Base-by-base conservation (phyloP, 2,797 vertebrate genomes). In the Hippopotamyrus pictus region DNA sequence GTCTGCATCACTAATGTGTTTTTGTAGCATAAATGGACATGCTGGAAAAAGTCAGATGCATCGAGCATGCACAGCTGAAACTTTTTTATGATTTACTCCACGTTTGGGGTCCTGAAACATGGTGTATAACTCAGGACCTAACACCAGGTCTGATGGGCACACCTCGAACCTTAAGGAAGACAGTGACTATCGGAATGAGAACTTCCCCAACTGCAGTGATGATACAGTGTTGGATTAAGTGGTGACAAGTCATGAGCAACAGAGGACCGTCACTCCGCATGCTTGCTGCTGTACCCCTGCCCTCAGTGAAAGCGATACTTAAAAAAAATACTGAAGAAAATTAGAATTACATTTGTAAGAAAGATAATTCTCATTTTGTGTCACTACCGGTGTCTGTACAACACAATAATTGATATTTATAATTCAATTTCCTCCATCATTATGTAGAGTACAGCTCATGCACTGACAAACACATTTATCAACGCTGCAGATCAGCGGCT, bases 21-120 rank as follows among this genome's bases (percentile, higher is more conserved):
- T 88, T 51, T 44, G 25, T 29, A 33, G 17, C 59, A 19, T 88
- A 9, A 73, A 37, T 12, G 29, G 33, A 53, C 6, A 37, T 12
- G 14, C 46, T 88, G 62, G 46, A 53, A 48, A 88, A 44, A 51
- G 33, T 88, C 88, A 82, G 51, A 82, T 41, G 44, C 17, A 50
- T 53, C 41, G 29, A 46, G 48, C n/a, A 29, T 79, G 88, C 51
- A 62, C n/a, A 46, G 76, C 29, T 84, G 88, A 6, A 46, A 6
- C 19, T 89, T 59, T 88, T 33, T 88, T 89, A 89, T 85, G 88
- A 89, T 89, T 59, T 89, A 50, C 5, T 53, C 53, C 54, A n/a
- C 22, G 14, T 17, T 19, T 50, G 7, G 19, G 33, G 25, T 54
- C 5, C 17, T 46, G 3, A 89, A 25, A 14, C 79, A 19, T 82